Evolutionary conservation across 2,888 invertebrate genomes (phyloP).

Genomic region (Helobdella robusta): DNA sequence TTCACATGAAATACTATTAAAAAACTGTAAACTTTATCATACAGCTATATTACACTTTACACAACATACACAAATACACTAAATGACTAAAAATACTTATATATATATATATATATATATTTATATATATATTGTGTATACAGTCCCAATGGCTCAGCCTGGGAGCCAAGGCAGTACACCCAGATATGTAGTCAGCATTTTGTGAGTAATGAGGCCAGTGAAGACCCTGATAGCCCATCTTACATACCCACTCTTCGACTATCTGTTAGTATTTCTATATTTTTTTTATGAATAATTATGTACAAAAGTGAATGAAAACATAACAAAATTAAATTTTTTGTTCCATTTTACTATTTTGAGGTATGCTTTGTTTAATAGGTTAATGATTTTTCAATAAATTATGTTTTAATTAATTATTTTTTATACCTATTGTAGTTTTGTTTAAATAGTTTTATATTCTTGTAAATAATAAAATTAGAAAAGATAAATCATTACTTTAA

Average conservation of each 20-base stretch:
- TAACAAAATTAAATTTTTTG: too few relatives aligned
- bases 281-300: too few relatives aligned
- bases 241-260: slow-evolving; percentile 11
- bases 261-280: too few relatives aligned
- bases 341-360: too few relatives aligned
- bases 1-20: too few relatives aligned
- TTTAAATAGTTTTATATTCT: background rate
- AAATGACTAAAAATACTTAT: slow-evolving; percentile 2
- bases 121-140: background rate
- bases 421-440: background rate
- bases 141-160: slow-evolving; percentile 9
- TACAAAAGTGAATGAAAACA: too few relatives aligned
- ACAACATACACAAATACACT: too few relatives aligned
- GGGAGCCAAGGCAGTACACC: slow-evolving; percentile 8
- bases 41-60: too few relatives aligned
- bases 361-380: background rate
- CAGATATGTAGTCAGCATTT: slow-evolving; percentile 2
- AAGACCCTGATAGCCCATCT: slow-evolving; percentile 5
- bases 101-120: background rate
- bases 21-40: too few relatives aligned
- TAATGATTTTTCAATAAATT: background rate
- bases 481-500: background rate
- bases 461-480: background rate
- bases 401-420: background rate
- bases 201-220: slow-evolving; percentile 5